phyloP scores from a whole-genome alignment of 2,888 invertebrate species.

The Trissolcus brochymenae region DNA sequence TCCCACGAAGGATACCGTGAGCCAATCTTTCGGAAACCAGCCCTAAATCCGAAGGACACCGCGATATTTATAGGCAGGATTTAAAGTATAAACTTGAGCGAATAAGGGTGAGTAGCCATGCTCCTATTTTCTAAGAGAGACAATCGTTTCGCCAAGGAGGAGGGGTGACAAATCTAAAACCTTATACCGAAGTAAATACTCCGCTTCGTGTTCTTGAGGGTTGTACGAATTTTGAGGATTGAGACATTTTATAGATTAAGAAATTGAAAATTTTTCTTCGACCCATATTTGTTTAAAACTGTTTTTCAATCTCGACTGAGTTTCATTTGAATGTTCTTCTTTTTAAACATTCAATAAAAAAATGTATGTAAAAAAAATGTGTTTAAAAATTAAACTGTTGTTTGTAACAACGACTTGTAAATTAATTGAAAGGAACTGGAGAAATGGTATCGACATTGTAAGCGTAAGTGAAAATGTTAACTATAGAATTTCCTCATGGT shows the following conservation, averaged over 20 bases:
- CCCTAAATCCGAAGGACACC: conserved; percentile 74
- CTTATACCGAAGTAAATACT: conserved; percentile 67
- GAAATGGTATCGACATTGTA: conserved; percentile 34
- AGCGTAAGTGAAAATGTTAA: conserved; percentile 46
- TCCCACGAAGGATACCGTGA: conserved; percentile 75
- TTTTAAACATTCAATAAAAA: too few species aligned
- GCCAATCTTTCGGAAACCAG: conserved; percentile 77
- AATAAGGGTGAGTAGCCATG: conserved; percentile 63
- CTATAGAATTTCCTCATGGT: conserved; percentile 67
- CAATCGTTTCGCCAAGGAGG: conserved; percentile 67
- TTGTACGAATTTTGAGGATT: conserved; percentile 48
- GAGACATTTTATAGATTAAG: conserved; percentile 52
- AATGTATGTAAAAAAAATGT: too few species aligned
- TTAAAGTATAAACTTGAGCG: conserved; percentile 76
- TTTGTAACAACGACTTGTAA: conserved; percentile 6
- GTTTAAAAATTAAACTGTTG: neutral
- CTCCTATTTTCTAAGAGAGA: conserved; percentile 71
- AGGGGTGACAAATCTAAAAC: conserved; percentile 64
- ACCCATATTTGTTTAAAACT: too few species aligned
- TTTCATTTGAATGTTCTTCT: too few species aligned
- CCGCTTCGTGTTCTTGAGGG: conserved; percentile 49
- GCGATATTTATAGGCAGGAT: conserved; percentile 77
- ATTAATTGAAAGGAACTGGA: conserved; percentile 26
- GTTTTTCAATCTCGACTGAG: too few species aligned
- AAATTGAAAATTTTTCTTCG: too few species aligned